Conservation (phyloP, 1,140 invertebrate genomes). For the Magallana angulata region DNA sequence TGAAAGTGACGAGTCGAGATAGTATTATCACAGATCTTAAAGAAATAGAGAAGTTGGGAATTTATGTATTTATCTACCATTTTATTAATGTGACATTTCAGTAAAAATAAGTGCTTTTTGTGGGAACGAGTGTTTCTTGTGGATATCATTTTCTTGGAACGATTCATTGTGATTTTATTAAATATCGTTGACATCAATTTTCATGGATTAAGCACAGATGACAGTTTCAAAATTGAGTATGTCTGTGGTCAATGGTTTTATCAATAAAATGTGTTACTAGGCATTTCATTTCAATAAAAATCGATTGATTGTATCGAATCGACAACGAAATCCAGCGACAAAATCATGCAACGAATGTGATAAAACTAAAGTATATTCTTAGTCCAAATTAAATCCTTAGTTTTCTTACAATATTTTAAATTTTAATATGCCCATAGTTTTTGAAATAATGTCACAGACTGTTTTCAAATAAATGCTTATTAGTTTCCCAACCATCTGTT, state of each 20-base stretch:
- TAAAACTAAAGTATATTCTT: too few species aligned
- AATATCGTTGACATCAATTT: too few species aligned
- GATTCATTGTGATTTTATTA: too few species aligned
- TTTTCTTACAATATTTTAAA: too few species aligned
- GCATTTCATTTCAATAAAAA: conserved; percentile 53
- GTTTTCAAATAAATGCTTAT: conserved; percentile 14
- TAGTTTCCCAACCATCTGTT: background rate
- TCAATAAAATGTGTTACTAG: too few species aligned
- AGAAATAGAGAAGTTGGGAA: background rate
- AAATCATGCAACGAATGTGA: too few species aligned
- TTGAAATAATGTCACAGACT: background rate
- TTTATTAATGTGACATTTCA: background rate
- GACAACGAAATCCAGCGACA: conserved; percentile 54
- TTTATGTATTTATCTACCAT: background rate
- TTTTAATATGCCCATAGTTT: too few species aligned
- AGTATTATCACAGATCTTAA: conserved; percentile 28
- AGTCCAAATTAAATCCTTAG: conserved; percentile 81
- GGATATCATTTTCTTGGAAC: background rate
- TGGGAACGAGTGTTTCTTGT: background rate
- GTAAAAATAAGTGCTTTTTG: background rate
- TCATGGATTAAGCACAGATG: background rate
- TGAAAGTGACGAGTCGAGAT: too few species aligned
- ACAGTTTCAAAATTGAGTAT: conserved; percentile 59
- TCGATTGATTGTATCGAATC: conserved; percentile 72
- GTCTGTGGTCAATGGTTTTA: too few species aligned